Conservation (phyloP, 2,113 vertebrate species). For the Ascaphus truei region DNA sequence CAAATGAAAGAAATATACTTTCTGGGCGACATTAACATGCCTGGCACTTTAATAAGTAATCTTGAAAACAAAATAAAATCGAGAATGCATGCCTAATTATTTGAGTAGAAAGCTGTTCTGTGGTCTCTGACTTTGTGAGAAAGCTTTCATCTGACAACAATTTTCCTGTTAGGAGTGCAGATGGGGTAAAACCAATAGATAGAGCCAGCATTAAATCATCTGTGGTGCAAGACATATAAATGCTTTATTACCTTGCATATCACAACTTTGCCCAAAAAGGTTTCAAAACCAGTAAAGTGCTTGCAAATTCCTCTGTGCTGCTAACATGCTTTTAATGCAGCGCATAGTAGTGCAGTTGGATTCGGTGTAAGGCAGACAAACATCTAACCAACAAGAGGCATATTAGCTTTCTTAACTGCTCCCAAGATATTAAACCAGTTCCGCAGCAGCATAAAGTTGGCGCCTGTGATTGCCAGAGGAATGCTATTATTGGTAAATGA, state of each 20-base stretch:
- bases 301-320: conserved; percentile 44
- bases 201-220: conserved; percentile 39
- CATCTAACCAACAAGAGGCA: conserved; percentile 34
- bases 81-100: conserved; percentile 54
- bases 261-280: conserved; percentile 41
- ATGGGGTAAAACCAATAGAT: conserved; percentile 48
- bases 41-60: conserved; percentile 48
- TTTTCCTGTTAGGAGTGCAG: conserved; percentile 52
- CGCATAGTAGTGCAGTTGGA: conserved; percentile 47
- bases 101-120: conserved; percentile 56
- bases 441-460: conserved; percentile 41
- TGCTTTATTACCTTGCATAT: conserved; percentile 44
- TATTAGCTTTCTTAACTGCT: conserved; percentile 44
- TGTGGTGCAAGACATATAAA: conserved; percentile 27
- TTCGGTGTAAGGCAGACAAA: conserved; percentile 38
- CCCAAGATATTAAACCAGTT: conserved; percentile 38
- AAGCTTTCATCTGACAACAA: conserved; percentile 57
- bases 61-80: conserved; percentile 37
- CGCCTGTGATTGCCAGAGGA: conserved; percentile 38
- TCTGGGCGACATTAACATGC: neutral
- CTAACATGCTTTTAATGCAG: conserved; percentile 46
- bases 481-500: conserved; percentile 37
- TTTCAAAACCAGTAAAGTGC: conserved; percentile 48
- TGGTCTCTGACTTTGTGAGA: conserved; percentile 52
- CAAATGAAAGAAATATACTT: neutral